Conservation (phyloP, 2,797 vertebrate species). For the Melanotaenia trifasciata region DNA sequence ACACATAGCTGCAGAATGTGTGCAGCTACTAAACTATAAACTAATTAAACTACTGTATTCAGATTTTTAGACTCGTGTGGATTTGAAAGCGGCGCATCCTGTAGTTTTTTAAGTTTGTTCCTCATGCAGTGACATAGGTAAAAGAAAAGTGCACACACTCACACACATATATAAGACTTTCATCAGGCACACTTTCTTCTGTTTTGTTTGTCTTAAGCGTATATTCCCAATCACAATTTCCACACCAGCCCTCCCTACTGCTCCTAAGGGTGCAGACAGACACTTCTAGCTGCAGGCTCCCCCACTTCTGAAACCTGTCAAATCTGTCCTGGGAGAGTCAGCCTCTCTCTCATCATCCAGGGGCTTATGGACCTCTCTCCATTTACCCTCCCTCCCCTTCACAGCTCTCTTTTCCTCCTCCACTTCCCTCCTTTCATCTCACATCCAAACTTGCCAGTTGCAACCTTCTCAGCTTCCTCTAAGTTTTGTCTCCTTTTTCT, state of each 20-base stretch:
- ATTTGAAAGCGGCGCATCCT: constrained; percentile 62
- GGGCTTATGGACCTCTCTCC: constrained; percentile 86
- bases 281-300: constrained; percentile 87
- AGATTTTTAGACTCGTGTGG: constrained; percentile 55
- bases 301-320: constrained; percentile 89
- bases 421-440: constrained; percentile 78
- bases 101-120: constrained; percentile 68
- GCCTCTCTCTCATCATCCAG: constrained; percentile 85
- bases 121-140: constrained; percentile 72
- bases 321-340: constrained; percentile 86
- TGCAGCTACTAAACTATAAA: constrained; percentile 53
- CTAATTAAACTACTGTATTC: constrained; percentile 72
- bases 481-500: constrained; percentile 79
- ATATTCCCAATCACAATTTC: constrained; percentile 85
- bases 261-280: constrained; percentile 83
- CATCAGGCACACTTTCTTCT: constrained; percentile 80
- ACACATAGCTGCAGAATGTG: constrained; percentile 16
- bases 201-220: constrained; percentile 85
- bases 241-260: constrained; percentile 75
- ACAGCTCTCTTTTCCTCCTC: constrained; percentile 72
- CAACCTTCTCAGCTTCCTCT: constrained; percentile 75
- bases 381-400: constrained; percentile 81
- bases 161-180: constrained; percentile 57
- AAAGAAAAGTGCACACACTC: constrained; percentile 38
- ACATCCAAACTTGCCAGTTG: constrained; percentile 81